Conservation (phyloP, 2,113 vertebrate genomes). For the Sinocyclocheilus anophthalmus region DNA sequence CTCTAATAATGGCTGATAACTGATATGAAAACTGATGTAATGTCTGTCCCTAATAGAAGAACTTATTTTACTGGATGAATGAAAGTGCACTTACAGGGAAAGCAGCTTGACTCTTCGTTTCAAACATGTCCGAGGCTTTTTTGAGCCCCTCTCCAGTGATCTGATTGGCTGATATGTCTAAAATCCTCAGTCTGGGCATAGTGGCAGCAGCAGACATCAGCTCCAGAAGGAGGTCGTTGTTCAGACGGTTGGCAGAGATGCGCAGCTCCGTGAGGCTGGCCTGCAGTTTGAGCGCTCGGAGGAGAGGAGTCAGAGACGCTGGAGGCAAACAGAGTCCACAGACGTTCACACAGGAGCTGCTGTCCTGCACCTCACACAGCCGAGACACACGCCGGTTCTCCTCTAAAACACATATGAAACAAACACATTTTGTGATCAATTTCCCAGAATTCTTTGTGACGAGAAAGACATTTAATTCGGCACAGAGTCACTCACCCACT, state of each 20-base stretch:
- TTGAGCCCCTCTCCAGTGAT: conserved; percentile 80
- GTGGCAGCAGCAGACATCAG: conserved; percentile 77
- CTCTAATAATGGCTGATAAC: too few species aligned
- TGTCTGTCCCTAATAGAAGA: too few species aligned
- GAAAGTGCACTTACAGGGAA: conserved; percentile 75
- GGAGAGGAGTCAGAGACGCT: conserved; percentile 74
- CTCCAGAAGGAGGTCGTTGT: conserved; percentile 69
- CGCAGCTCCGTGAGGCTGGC: conserved; percentile 77
- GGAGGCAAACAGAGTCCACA: conserved; percentile 73
- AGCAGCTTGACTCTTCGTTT: conserved; percentile 58
- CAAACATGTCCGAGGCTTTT: conserved; percentile 66
- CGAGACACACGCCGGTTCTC: conserved; percentile 77
- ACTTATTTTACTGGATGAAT: background rate
- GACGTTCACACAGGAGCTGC: conserved; percentile 65
- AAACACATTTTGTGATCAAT: conserved; percentile 57
- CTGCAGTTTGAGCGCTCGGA: conserved; percentile 88
- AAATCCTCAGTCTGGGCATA: conserved; percentile 79
- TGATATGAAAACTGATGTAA: too few species aligned
- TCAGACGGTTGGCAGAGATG: conserved; percentile 78
- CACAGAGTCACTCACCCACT: conserved; percentile 73
- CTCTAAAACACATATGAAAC: conserved; percentile 66
- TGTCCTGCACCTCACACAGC: conserved; percentile 77
- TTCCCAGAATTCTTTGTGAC: too few species aligned
- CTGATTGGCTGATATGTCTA: conserved; percentile 83
- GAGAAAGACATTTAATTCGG: too few species aligned